Percentiles rank a stretch among this genome's conserved stretches.
These are phyloP conservation scores for Meleagris gallopavo DNA, from an alignment of 2,113 vertebrate genomes.

Conservation along the genomic window DNA sequence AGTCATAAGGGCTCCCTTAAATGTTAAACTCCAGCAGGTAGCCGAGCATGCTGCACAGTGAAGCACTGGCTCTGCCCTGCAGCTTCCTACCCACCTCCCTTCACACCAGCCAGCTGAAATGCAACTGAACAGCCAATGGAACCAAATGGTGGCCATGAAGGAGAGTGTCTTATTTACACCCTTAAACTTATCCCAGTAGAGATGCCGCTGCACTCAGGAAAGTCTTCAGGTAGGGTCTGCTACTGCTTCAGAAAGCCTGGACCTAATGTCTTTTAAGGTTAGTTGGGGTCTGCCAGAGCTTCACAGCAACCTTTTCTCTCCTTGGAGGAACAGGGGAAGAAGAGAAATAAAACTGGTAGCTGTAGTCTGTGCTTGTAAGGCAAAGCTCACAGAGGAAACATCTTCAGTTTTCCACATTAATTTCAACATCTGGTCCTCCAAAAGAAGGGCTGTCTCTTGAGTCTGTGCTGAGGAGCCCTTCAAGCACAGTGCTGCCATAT, in stretches of 20 bases:
- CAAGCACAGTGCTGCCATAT: not conserved
- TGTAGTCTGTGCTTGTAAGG: not conserved
- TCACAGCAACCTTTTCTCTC: not conserved
- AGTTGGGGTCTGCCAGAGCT: not conserved
- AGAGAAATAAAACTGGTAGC: accelerated
- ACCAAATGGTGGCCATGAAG: not conserved
- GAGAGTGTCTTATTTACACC: not conserved
- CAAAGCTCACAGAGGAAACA: not conserved
- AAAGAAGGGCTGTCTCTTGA: not conserved
- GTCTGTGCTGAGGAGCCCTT: not conserved
- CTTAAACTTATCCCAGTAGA: not conserved
- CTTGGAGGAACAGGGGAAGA: not conserved
- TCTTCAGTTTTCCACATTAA: not conserved
- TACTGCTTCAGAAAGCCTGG: not conserved
- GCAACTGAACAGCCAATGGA: not conserved
- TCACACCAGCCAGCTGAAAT: not conserved
- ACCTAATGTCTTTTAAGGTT: not conserved
- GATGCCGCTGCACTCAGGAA: not conserved
- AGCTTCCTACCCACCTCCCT: not conserved
- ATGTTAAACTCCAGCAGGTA: not conserved
- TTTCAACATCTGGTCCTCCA: not conserved
- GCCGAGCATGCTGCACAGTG: not conserved
- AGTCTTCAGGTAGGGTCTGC: not conserved
- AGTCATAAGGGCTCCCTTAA: not conserved
- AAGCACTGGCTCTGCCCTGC: not conserved